Conservation (phyloP, 2,113 vertebrate species). For the Ophiodon elongatus region DNA sequence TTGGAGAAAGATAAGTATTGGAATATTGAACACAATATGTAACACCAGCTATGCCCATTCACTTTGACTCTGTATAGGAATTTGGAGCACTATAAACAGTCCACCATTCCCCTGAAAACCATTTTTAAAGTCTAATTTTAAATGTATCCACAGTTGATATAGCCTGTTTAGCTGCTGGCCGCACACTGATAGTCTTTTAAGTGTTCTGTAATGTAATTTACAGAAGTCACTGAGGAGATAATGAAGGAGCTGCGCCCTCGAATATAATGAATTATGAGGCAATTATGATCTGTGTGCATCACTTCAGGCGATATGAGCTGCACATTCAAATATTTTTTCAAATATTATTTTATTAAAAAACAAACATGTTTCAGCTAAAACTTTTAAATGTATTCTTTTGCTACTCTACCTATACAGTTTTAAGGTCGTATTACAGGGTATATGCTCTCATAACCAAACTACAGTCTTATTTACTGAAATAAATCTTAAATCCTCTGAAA, state of each 20-base stretch:
- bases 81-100: neutral
- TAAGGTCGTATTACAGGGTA: neutral
- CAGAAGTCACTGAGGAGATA: neutral
- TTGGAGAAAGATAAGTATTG: slow-evolving; percentile 1
- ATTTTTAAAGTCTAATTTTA: neutral
- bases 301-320: neutral
- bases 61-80: neutral
- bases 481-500: neutral
- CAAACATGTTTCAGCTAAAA: neutral
- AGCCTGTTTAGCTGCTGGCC: neutral
- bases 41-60: neutral
- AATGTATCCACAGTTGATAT: neutral
- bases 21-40: neutral
- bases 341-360: neutral
- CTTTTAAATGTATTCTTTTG: neutral
- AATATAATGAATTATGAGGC: neutral
- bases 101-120: neutral
- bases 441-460: slow-evolving; percentile 4
- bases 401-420: neutral
- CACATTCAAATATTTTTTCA: neutral
- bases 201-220: neutral
- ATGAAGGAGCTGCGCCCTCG: neutral
- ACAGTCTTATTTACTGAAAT: neutral
- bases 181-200: neutral
- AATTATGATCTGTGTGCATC: neutral